Percentiles rank a stretch among this genome's conserved stretches.
phyloP scores from a whole-genome alignment of 2,113 vertebrate genomes.

The Coracopsis vasa region DNA sequence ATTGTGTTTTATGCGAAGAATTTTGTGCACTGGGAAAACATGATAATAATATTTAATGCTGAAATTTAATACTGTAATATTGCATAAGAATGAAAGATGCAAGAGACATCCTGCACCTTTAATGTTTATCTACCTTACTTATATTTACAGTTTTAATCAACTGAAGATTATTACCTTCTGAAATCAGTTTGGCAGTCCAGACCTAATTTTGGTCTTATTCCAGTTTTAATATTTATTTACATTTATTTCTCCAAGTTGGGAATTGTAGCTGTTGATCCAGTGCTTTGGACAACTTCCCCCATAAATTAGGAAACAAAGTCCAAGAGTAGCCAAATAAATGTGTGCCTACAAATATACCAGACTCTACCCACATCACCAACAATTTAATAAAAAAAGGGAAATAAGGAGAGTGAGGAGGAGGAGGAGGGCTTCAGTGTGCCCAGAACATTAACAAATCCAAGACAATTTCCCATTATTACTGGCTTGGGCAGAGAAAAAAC shows the following conservation, averaged over 20 bases:
- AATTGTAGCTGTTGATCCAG: background rate
- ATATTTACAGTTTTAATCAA: background rate
- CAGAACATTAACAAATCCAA: background rate
- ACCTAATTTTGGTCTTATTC: background rate
- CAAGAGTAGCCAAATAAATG: background rate
- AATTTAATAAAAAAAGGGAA: background rate
- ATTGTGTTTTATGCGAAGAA: background rate
- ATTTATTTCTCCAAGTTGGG: background rate
- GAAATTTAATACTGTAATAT: background rate
- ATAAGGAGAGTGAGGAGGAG: background rate
- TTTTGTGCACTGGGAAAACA: background rate
- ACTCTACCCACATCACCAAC: background rate
- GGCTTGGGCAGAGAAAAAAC: background rate
- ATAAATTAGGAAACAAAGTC: background rate
- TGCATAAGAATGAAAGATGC: background rate
- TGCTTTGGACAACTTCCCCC: background rate
- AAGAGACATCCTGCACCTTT: background rate
- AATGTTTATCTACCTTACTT: background rate
- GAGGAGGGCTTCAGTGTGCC: too few species aligned
- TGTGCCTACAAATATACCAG: background rate
- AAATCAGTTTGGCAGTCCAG: background rate
- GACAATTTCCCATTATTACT: background rate
- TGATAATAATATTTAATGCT: background rate
- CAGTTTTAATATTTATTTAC: background rate
- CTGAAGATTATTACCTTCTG: background rate